Base-by-base conservation (phyloP, 2,113 vertebrate genomes). In the Thamnophis sirtalis region DNA sequence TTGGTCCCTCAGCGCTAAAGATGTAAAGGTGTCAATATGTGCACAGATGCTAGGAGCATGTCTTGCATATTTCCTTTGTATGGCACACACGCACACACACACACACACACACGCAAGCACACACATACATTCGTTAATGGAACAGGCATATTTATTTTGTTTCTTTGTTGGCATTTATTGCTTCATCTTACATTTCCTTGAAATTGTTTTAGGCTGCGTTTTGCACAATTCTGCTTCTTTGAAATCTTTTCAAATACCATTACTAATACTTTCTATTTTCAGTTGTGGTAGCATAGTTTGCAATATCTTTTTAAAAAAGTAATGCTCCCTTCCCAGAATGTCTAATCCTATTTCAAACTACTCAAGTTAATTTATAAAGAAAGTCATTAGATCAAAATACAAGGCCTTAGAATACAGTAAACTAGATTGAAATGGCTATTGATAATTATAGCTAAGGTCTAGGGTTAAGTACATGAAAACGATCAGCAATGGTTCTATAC, bases 401-500 rank as follows among this genome's bases (percentile, higher is more conserved):
- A 88, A 38, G 92, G 56, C 80, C 50, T 92, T 94, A 87, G 1
- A 51, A 94, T 51, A 93, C 21, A 93, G 91, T 68, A 80, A 94
- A 94, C 19, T 90, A 93, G 96, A 95, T 96, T 96, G 68, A 90
- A 96, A 93, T 93, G 94, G 88, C 73, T 95, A 94, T 93, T 94
- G 93, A 95, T 87, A 94, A 53, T 95, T 93, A 94, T 91, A 90
- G 88, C 91, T 49, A 92, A 89, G 94, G 96, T 93, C 93, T 90
- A 48, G 58, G 91, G 92, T 48, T 95, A 93, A 93, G 92, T 88
- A 93, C 93, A 93, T 94, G 93, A 92, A 96, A 96, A 96, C 94
- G 94, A 94, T 91, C 95, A 93, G 91, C 95, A 96, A 96, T 95
- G 94, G 91, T 95, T 95, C 92, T 85, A 3, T 94, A 95, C 68